These are phyloP conservation scores for Meteorus cinctellus DNA, from an alignment of 2,888 invertebrate species.

Conservation along the genomic window DNA sequence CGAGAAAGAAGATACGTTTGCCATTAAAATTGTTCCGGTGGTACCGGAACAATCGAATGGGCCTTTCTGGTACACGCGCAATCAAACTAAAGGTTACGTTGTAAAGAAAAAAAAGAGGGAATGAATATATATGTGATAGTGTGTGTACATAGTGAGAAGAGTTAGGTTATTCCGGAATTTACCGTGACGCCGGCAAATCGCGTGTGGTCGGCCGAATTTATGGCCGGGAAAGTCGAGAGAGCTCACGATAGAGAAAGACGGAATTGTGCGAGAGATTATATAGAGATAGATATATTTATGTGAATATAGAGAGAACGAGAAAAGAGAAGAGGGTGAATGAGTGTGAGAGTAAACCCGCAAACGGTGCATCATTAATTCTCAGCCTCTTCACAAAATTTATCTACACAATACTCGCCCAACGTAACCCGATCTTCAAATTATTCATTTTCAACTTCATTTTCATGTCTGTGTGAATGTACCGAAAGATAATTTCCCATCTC, in stretches of 20 bases:
- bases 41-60: background rate
- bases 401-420: slow-evolving; percentile 5
- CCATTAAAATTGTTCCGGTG: slow-evolving; percentile 18
- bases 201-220: slow-evolving; percentile 41
- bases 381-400: slow-evolving; percentile 30
- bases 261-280: background rate
- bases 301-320: background rate
- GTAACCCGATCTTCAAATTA: slow-evolving; percentile 31
- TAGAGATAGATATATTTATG: slow-evolving; percentile 3
- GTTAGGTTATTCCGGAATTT: slow-evolving; percentile 40
- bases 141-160: slow-evolving; percentile 17
- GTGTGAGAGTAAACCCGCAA: slow-evolving; percentile 31
- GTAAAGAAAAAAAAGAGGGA: background rate
- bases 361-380: slow-evolving; percentile 37
- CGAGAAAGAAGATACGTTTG: background rate
- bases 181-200: slow-evolving; percentile 43
- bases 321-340: background rate
- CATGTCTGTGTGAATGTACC: slow-evolving; percentile 12
- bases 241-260: background rate
- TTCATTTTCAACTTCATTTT: slow-evolving; percentile 38
- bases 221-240: slow-evolving; percentile 27
- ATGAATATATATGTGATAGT: background rate
- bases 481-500: slow-evolving; percentile 8
- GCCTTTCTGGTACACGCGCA: background rate
- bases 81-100: slow-evolving; percentile 2